These are phyloP conservation scores for Melanogrammus aeglefinus DNA, from an alignment of 2,797 vertebrate genomes.

Conservation along the genomic window DNA sequence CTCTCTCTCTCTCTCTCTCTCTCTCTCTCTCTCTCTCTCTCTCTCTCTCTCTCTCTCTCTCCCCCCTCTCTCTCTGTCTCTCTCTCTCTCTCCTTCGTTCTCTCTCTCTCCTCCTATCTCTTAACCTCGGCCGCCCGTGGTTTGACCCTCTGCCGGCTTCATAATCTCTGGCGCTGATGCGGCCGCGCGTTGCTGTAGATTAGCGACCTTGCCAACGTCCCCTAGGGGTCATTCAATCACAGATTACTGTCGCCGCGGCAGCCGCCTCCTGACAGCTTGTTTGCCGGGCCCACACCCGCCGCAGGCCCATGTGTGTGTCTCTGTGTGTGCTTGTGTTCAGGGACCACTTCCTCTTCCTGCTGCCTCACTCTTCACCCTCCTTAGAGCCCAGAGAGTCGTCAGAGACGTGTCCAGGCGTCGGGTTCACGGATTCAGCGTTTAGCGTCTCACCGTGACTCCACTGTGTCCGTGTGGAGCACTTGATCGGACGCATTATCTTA, in stretches of 20 bases:
- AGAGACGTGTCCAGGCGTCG: background rate
- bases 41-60: background rate
- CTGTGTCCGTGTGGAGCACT: background rate
- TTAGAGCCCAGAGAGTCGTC: background rate
- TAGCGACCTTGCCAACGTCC: constrained; percentile 16
- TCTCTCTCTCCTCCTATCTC: background rate
- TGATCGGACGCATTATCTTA: background rate
- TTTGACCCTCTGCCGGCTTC: constrained; percentile 2
- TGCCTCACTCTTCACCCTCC: background rate
- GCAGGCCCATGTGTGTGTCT: background rate
- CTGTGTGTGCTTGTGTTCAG: background rate
- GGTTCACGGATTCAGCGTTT: background rate
- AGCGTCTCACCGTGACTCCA: background rate
- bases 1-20: background rate
- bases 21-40: background rate
- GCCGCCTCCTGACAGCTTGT: constrained; percentile 27
- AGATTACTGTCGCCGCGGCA: constrained; percentile 35
- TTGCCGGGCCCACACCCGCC: constrained; percentile 13
- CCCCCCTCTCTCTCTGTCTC: background rate
- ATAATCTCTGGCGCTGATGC: constrained; percentile 20
- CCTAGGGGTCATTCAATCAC: constrained; percentile 24
- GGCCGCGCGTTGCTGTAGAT: constrained; percentile 12
- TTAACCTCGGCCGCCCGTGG: background rate
- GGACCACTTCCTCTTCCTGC: background rate
- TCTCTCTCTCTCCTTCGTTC: background rate